Percentiles rank a stretch among this genome's conserved stretches.
Evolutionary conservation across 1,140 invertebrate species (phyloP).

Genomic region (Phymorhynchus buccinoides): DNA sequence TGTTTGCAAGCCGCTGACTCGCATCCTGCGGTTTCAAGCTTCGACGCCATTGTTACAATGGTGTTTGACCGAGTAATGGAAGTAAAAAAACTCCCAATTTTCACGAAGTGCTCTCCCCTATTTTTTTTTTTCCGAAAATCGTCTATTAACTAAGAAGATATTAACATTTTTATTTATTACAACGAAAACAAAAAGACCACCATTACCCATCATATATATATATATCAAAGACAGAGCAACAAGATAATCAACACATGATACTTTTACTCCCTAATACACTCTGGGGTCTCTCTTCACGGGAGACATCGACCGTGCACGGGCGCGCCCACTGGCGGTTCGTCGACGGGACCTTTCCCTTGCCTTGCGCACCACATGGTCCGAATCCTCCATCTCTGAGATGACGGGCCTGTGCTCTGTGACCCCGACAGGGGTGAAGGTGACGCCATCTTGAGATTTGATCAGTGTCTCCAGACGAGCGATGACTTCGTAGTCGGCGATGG

Average conservation of each 20-base stretch:
- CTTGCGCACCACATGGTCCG: slow-evolving; percentile 48
- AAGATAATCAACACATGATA: background rate
- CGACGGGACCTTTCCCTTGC: slow-evolving; percentile 57
- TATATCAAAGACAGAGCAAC: background rate
- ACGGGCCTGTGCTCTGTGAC: slow-evolving; percentile 68
- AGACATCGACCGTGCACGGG: slow-evolving; percentile 62
- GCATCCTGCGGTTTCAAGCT: too few relatives aligned
- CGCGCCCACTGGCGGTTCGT: slow-evolving; percentile 54
- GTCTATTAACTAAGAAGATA: too few relatives aligned
- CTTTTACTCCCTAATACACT: slow-evolving; percentile 58
- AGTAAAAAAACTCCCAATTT: too few relatives aligned
- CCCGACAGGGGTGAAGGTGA: slow-evolving; percentile 64
- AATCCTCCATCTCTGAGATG: slow-evolving; percentile 46
- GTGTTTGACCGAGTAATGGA: too few relatives aligned
- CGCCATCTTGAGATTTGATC: slow-evolving; percentile 69
- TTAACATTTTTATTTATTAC: background rate
- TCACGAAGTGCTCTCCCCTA: too few relatives aligned
- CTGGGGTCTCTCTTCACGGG: slow-evolving; percentile 64
- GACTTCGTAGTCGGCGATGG: slow-evolving; percentile 73
- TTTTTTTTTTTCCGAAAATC: too few relatives aligned
- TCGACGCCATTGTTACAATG: too few relatives aligned
- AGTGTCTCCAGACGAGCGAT: slow-evolving; percentile 72
- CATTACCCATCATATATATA: background rate
- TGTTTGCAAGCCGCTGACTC: too few relatives aligned
- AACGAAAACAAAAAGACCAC: background rate